These are phyloP conservation scores for Tetropium fuscum DNA, from an alignment of 2,888 invertebrate genomes.

Conservation along the genomic window DNA sequence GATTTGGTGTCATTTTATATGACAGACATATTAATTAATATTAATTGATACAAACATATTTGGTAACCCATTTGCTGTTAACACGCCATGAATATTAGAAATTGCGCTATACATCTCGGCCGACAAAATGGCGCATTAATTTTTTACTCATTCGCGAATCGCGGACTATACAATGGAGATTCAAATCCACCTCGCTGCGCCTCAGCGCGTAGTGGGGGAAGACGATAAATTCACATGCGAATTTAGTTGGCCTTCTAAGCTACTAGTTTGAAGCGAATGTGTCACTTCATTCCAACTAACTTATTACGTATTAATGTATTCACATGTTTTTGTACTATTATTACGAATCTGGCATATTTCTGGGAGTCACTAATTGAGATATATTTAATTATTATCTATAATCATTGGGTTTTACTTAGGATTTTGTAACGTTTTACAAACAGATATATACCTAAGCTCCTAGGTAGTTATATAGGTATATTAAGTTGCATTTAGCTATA, in stretches of 20 bases:
- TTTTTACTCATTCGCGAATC: conserved; percentile 55
- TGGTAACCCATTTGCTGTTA: neutral
- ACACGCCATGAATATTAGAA: conserved; percentile 1
- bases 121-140: conserved; percentile 56
- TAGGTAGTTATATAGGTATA: too few species aligned
- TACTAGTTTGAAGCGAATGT: conserved; percentile 9
- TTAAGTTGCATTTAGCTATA: too few species aligned
- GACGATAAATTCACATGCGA: conserved; percentile 17
- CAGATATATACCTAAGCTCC: too few species aligned
- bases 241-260: conserved; percentile 22
- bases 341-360: conserved; percentile 1
- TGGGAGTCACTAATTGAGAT: too few species aligned
- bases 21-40: too few species aligned
- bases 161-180: conserved; percentile 45
- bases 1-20: too few species aligned
- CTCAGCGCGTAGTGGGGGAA: conserved; percentile 22
- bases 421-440: too few species aligned
- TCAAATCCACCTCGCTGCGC: conserved; percentile 27
- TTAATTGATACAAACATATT: neutral
- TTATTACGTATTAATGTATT: conserved; percentile 6
- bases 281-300: conserved; percentile 17
- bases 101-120: conserved; percentile 13
- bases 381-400: too few species aligned
- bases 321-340: conserved; percentile 4
- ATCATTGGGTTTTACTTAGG: too few species aligned